A percentile compares a stretch with the other conserved stretches of the same genome.
phyloP scores from a whole-genome alignment of 2,888 invertebrate genomes.

The Melinopterus prodromus region DNA sequence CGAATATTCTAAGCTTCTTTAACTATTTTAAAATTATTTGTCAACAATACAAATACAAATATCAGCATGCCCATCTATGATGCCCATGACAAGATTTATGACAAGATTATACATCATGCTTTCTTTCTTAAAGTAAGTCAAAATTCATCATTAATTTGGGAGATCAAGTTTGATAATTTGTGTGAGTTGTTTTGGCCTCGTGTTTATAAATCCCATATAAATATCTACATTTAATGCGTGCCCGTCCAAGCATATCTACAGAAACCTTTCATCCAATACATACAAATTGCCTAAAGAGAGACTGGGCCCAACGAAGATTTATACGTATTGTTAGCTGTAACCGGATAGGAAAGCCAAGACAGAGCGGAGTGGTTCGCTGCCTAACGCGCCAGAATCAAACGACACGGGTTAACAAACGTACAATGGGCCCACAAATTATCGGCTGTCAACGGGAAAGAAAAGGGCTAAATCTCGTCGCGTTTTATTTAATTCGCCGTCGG shows the following conservation, averaged over 20 bases:
- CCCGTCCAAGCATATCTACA: not conserved
- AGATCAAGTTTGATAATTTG: not conserved
- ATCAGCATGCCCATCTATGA: no score
- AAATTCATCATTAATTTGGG: no score
- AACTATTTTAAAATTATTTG: no score
- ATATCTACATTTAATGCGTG: not conserved
- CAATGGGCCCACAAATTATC: constrained; percentile 24
- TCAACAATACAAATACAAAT: no score
- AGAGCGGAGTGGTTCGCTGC: not conserved
- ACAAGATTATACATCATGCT: no score
- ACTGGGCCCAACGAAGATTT: not conserved
- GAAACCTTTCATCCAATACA: not conserved
- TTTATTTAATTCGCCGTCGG: constrained; percentile 13
- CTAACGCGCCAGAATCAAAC: constrained; percentile 9
- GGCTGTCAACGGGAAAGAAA: constrained; percentile 5
- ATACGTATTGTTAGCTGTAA: not conserved
- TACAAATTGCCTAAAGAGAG: not conserved
- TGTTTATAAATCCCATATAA: not conserved
- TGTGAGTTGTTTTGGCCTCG: not conserved
- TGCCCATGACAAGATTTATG: no score
- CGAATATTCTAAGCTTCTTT: no score
- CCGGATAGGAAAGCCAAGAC: not conserved
- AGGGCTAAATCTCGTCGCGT: constrained; percentile 20
- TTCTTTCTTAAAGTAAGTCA: no score
- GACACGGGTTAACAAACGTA: constrained; percentile 23